Conservation (phyloP, 1,140 invertebrate genomes). For the Drosophila fuyamai region DNA sequence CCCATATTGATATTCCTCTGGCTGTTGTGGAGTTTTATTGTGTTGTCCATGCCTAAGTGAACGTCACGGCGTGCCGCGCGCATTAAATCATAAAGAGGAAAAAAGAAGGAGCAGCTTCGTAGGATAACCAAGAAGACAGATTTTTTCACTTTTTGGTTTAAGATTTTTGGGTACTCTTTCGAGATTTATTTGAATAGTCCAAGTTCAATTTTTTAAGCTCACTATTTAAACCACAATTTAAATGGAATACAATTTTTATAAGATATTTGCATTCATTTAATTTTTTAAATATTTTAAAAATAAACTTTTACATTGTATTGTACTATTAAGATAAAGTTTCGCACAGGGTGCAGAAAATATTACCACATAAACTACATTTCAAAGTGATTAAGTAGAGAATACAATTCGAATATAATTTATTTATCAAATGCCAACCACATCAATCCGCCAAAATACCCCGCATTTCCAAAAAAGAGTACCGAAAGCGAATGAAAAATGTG, state of each 20-base stretch:
- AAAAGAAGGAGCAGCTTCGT: constrained; percentile 18
- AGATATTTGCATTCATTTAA: too few relatives aligned
- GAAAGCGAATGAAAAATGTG: constrained; percentile 60
- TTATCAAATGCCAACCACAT: neutral
- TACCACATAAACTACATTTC: too few relatives aligned
- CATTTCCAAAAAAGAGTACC: constrained; percentile 21
- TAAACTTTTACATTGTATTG: too few relatives aligned
- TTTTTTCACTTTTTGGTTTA: neutral
- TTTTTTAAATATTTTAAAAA: constrained; percentile 1
- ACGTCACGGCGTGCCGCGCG: constrained; percentile 79
- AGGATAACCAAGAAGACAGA: constrained; percentile 23
- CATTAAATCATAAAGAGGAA: constrained; percentile 74
- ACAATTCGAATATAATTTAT: neutral
- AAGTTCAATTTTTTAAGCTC: too few relatives aligned
- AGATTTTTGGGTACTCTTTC: constrained; percentile 14
- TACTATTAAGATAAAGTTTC: too few relatives aligned
- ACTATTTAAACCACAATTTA: too few relatives aligned
- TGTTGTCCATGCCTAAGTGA: constrained; percentile 78
- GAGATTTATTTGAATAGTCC: too few relatives aligned
- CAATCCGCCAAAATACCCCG: too few relatives aligned
- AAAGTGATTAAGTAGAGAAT: too few relatives aligned
- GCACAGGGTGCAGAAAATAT: too few relatives aligned
- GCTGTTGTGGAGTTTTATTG: constrained; percentile 60
- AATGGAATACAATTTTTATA: too few relatives aligned
- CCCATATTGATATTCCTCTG: constrained; percentile 40